Evolutionary conservation across 2,797 vertebrate species (phyloP), one percentile per base, ranked within the genome.

Genomic region (Simalia tracyae): DNA sequence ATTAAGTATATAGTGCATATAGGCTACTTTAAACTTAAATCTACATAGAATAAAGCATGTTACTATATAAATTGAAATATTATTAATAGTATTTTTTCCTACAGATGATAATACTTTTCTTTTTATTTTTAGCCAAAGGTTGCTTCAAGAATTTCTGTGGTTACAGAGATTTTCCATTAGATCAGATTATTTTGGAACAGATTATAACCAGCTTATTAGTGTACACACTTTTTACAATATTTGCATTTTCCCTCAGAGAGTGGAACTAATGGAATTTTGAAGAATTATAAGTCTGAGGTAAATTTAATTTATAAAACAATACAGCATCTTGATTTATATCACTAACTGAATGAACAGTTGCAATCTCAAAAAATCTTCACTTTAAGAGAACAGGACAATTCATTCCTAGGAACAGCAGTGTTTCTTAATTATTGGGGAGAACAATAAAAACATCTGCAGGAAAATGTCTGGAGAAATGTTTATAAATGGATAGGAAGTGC

Each of bases 301-400:
- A 46, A 31, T 31, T 88, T 88, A 76, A 76, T 61, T 50, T 81
- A 91, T 88, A n/a, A 91, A 88, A 3, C 57, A 91, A 24, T n/a
- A 2, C 2, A 88, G 36, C 57, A 31, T 26, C 42, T 84, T 61
- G 5, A 57, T 81, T 26, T 63, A 4, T 36, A 42, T 46, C 4
- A 81, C n/a, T 60, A 88, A 50, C 28, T 91, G 19, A 81, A 81
- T 72, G 42, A 8, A 54, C 11, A 68, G 12, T 56, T 81, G 54
- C 22, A 85, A 56, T 54, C 28, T 64, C 84, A 66, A 64, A 5
- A 46, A 86, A 42, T 3, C 26, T 86, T 31, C 28, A 84, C 22
- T 84, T 90, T 57, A 11, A 68, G n/a, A 68, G n/a, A 86, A 91
- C 17, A 19, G n/a, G 54, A 36, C 8, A 54, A 54, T 85, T 89